Base-by-base conservation (phyloP, 2,888 invertebrate species). In the Spatulosminthurus flaviceps region DNA sequence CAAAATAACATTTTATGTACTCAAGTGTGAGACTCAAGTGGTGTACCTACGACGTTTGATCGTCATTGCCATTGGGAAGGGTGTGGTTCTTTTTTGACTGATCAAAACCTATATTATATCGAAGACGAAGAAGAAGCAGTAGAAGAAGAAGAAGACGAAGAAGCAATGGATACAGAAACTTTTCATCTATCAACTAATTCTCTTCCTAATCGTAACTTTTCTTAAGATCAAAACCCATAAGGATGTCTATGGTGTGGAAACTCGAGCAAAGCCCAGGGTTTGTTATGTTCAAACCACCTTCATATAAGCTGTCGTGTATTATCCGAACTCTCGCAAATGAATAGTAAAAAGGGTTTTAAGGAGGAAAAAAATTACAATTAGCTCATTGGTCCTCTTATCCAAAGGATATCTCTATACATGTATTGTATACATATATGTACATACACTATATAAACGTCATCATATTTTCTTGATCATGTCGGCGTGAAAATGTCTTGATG, bases 1-100 rank as follows among this genome's bases (percentile, higher is more conserved):
- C 51, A 51, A n/a, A 51, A 51, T 13, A n/a, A 51, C 19, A 34
- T 34, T n/a, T n/a, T 51, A 51, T 51, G 51, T 51, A 51, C 51
- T 19, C 51, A 51, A 51, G 51, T 51, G 51, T 51, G 51, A 51
- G 51, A 16, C 51, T 51, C 41, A 71, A 42, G 29, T 29, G 70
- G 70, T 28, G 70, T 34, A 21, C 22, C 28, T 19, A 42, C 34
- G 22, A 42, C 21, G 29, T 16, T 21, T 28, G 22, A 51, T 51
- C 67, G 67, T 67, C 67, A 67, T 67, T 67, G 28, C 67, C 67
- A 26, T 28, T 67, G 67, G 67, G 67, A 67, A 28, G 67, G 67
- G 67, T 67, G 67, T 67, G 67, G 67, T 67, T 29, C 67, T 67
- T 26, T 26, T 51, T 51, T 51, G 51, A 51, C 51, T 51, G 51